Percentiles rank a stretch among this genome's conserved stretches.
Evolutionary conservation across 2,113 vertebrate genomes (phyloP).

Genomic region (Lepidothrix coronata): DNA sequence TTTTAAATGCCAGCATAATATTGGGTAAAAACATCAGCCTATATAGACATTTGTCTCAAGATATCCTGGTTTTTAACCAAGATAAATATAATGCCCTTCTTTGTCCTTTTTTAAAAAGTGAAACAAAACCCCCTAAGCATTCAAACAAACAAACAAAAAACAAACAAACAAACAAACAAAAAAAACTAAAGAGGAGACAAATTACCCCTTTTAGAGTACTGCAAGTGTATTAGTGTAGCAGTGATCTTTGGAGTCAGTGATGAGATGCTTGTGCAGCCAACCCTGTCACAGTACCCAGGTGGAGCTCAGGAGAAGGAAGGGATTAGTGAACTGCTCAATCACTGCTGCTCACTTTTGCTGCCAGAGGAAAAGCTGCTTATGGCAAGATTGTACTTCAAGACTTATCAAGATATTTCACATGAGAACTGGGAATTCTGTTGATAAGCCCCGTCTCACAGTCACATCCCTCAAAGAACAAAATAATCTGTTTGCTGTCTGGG

Average conservation of each 20-base stretch:
- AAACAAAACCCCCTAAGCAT: neutral
- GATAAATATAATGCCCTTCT: neutral
- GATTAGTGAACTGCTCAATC: slow-evolving; percentile 11
- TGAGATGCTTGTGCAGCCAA: neutral
- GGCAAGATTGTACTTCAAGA: slow-evolving; percentile 20
- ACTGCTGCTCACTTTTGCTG: neutral
- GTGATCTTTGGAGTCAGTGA: neutral
- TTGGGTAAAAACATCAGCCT: accelerated
- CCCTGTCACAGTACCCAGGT: neutral
- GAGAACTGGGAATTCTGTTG: slow-evolving; percentile 34
- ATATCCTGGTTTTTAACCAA: neutral
- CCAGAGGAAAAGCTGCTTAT: slow-evolving; percentile 47
- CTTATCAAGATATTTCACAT: slow-evolving; percentile 28
- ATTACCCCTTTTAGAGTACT: neutral
- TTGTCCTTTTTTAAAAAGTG: neutral
- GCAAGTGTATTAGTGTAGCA: neutral
- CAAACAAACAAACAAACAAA: too few species aligned
- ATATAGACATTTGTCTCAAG: neutral
- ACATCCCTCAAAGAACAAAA: slow-evolving; percentile 1
- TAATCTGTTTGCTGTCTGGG: slow-evolving; percentile 10
- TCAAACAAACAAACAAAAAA: neutral
- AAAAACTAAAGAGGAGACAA: neutral
- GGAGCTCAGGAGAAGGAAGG: neutral
- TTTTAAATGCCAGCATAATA: neutral
- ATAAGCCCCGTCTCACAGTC: slow-evolving; percentile 8